Conservation (phyloP, 2,797 vertebrate species). For the Sciurus vulgaris region DNA sequence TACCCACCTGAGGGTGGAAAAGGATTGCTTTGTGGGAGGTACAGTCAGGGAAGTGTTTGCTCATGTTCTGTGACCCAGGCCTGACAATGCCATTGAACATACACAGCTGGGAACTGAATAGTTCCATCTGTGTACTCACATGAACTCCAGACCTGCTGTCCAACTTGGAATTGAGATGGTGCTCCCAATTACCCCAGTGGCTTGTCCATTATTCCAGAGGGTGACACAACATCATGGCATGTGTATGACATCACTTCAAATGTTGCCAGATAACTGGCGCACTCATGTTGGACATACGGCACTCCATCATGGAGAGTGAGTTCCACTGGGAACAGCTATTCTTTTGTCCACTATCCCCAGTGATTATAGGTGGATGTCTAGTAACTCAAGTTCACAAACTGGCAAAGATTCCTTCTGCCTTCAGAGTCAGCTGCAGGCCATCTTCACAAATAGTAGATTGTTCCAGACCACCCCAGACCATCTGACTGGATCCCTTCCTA, state of each 20-base stretch:
- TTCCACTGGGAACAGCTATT: background rate
- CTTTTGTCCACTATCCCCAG: constrained; percentile 61
- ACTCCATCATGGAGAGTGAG: background rate
- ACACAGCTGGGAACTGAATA: constrained; percentile 40
- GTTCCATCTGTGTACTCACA: background rate
- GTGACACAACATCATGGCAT: constrained; percentile 69
- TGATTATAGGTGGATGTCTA: constrained; percentile 1
- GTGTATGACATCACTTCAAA: constrained; percentile 67
- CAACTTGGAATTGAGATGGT: constrained; percentile 35
- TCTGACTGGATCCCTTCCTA: background rate
- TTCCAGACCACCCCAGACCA: constrained; percentile 28
- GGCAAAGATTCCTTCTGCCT: constrained; percentile 2
- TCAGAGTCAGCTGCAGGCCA: background rate
- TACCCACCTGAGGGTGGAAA: background rate
- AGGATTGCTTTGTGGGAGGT: background rate
- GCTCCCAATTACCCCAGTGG: constrained; percentile 12
- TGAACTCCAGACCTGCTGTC: background rate
- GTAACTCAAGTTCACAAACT: background rate
- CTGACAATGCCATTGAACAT: constrained; percentile 29
- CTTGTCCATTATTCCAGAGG: constrained; percentile 47
- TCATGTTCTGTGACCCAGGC: constrained; percentile 57
- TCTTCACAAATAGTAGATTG: constrained; percentile 57
- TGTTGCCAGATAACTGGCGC: background rate
- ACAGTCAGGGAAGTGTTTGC: background rate
- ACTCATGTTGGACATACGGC: background rate